Percentiles rank a stretch among this genome's conserved stretches.
Conservation (phyloP, 2,888 invertebrate species). For the Eristalis intricaria region DNA sequence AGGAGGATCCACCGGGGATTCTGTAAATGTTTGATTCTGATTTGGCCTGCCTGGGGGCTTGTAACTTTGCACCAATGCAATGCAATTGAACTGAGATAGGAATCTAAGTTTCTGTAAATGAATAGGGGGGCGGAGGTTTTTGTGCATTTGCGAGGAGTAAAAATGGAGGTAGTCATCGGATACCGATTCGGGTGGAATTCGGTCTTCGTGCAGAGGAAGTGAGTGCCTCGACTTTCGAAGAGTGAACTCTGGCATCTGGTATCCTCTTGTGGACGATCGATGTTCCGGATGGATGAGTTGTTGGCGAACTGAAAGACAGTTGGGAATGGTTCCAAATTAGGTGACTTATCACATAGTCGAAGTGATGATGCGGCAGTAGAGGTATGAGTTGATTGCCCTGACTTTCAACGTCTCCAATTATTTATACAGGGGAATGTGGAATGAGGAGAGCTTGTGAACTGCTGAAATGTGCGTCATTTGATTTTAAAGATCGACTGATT, state of each 20-base stretch:
- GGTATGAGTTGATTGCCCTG: neutral
- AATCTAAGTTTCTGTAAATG: neutral
- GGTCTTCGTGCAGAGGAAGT: neutral
- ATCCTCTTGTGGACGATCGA: neutral
- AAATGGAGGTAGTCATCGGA: neutral
- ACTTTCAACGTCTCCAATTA: too few relatives aligned
- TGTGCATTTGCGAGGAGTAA: neutral
- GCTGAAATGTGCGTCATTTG: too few relatives aligned
- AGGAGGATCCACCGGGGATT: neutral
- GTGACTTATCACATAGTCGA: neutral
- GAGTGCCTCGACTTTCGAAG: neutral
- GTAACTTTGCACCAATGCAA: neutral
- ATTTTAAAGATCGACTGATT: too few relatives aligned
- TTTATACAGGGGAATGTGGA: too few relatives aligned
- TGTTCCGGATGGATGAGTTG: neutral
- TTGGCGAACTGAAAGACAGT: neutral
- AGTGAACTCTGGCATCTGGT: neutral
- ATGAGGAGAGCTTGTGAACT: too few relatives aligned
- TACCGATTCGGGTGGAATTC: neutral
- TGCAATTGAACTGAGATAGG: neutral
- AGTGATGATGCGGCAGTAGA: neutral
- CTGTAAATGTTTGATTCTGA: neutral
- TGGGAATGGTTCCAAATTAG: neutral
- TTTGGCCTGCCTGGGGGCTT: neutral
- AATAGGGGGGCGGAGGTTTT: neutral